These are phyloP conservation scores for Apamea sordens DNA, from an alignment of 2,888 invertebrate species.

Conservation along the genomic window DNA sequence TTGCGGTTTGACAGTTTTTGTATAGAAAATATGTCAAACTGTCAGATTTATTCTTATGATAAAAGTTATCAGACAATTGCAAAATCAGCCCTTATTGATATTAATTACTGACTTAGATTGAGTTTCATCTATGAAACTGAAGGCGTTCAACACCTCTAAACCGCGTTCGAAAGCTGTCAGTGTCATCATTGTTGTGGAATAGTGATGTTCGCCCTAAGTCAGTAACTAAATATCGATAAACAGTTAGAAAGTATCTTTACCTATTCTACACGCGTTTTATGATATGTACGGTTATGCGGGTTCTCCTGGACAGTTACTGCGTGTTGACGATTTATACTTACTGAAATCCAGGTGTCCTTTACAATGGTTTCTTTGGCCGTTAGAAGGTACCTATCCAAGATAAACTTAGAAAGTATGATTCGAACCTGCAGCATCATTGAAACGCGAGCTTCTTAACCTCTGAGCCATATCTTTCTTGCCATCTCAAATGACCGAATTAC, in stretches of 20 bases:
- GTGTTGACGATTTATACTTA: neutral
- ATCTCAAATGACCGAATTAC: constrained; percentile 19
- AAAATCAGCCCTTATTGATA: neutral
- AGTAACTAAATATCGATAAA: neutral
- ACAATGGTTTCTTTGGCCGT: neutral
- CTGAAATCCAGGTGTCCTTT: neutral
- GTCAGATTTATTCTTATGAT: too few species aligned
- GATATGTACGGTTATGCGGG: neutral
- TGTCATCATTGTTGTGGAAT: neutral
- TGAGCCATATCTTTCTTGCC: neutral
- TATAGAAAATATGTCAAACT: too few species aligned
- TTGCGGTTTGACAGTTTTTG: too few species aligned
- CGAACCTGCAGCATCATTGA: neutral
- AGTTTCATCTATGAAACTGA: too few species aligned
- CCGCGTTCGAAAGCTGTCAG: neutral
- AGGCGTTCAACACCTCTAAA: neutral
- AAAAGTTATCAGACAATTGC: too few species aligned
- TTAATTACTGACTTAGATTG: neutral
- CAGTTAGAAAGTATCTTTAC: neutral
- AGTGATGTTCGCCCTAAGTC: neutral
- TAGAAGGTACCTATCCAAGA: neutral
- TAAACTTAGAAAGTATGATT: neutral
- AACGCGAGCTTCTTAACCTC: neutral
- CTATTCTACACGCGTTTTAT: neutral
- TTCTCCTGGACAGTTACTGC: neutral